Base-by-base conservation (phyloP, 2,888 invertebrate species). In the Melanargia galathea region DNA sequence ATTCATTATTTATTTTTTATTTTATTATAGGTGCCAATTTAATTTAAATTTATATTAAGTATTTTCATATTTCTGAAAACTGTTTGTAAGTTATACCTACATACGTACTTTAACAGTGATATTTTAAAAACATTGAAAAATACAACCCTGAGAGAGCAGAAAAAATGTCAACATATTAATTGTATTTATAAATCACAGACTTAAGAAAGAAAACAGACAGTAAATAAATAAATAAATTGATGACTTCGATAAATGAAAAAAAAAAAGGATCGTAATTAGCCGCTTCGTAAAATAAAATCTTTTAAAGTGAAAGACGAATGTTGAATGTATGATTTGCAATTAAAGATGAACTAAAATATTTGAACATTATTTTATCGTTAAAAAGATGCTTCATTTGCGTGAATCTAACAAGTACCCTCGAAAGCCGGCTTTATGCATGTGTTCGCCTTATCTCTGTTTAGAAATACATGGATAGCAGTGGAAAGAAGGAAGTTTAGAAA, bases 1-100 rank as follows among this genome's bases (percentile, higher is more conserved):
- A 67, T 66, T 46, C 33, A 51, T n/a, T n/a, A n/a, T n/a, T n/a
- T n/a, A n/a, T n/a, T n/a, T n/a, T n/a, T n/a, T n/a, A n/a, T n/a
- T n/a, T n/a, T n/a, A n/a, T n/a, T n/a, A n/a, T n/a, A 63, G 22
- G 51, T 18, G 38, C 24, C 49, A 38, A 49, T 59, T 33, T 38
- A 40, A 59, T 59, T 59, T 38, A 49, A 40, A 18, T 22, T 35
- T 59, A 20, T 30, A 30, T 8, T 43, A 11, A 18, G 10, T 43
- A 16, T n/a, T 24, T 11, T 46, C 24, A 2, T 49, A 8, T 49
- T 48, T 20, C 20, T 20, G 20, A 0, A 10, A 45, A 46, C 13
- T 13, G 10, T 46, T 46, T 22, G 22, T 10, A 16, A 26, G 1
- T 3, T 49, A 13, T 24, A 49, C 16, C 26, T 0, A 49, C 2